Evolutionary conservation across 2,888 invertebrate genomes (phyloP), one percentile per base, ranked within the genome.

Genomic region (Hypomecis atomaria): DNA sequence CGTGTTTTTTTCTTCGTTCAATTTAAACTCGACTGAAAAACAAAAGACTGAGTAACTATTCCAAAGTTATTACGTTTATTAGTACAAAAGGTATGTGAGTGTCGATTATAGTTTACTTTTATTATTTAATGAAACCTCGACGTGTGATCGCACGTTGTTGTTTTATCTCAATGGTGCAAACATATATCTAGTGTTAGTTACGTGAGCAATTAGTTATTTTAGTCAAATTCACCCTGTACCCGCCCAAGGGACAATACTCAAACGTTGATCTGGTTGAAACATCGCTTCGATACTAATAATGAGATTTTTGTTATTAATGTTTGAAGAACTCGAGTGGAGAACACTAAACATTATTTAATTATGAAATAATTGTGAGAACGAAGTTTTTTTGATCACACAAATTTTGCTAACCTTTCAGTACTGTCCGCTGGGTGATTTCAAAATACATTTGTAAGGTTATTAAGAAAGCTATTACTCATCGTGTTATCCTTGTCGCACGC

Each of bases 161-260:
- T 79, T 76, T 77, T 75, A 74, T 74, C 60, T 71, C 75, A 73
- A 86, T 85, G 88, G 88, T 88, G 88, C 88, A 86, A 86, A 85
- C 75, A 74, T 85, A 78, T 74, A 69, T 81, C 81, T 82, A 82
- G 76, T 77, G 65, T 73, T 76, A 73, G 69, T 74, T 64, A 72
- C 66, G 59, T 63, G 71, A 71, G 38, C 37, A 43, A 38, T 40
- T 48, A 47, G 40, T 49, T 50, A 43, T 38, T 11, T 48, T 55
- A 59, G 54, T 63, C 44, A 33, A 33, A 13, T 37, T 36, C 37
- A 58, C 11, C 33, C 33, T 11, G 33, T 33, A 50, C n/a, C 45
- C 45, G 38, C 33, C 40, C 7, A 7, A 45, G 10, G 50, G 45
- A 34, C 34, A 50, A 34, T 34, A 54, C 10, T 40, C 48, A 8